phyloP scores from a whole-genome alignment of 2,113 vertebrate species.

The Odocoileus hemionus region DNA sequence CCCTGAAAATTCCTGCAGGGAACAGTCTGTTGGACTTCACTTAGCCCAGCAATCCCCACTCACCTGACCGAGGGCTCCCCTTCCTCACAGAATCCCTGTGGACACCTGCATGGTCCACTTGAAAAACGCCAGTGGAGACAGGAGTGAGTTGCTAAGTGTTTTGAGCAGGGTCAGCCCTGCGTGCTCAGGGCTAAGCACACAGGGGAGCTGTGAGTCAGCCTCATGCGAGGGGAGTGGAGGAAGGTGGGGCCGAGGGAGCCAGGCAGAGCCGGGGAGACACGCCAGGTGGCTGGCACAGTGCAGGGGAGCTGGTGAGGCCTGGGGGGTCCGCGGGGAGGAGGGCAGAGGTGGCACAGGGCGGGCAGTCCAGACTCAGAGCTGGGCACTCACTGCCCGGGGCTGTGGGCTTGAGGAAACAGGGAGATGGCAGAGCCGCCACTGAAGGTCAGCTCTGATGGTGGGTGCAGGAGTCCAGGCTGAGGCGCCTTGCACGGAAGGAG shows the following conservation, averaged over 20 bases:
- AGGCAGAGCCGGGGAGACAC: background rate
- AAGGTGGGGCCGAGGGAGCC: background rate
- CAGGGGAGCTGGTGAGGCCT: background rate
- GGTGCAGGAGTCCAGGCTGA: background rate
- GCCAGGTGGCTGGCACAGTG: background rate
- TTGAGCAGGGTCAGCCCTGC: background rate
- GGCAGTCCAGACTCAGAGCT: background rate
- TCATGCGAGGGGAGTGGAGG: background rate
- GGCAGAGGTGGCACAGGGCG: accelerated
- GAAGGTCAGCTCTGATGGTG: background rate
- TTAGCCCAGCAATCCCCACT: background rate
- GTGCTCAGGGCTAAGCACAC: background rate
- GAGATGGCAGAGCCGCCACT: background rate
- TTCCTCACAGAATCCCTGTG: background rate
- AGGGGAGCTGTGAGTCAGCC: background rate
- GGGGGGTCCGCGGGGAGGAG: background rate
- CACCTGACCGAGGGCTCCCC: background rate
- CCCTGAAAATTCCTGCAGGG: background rate
- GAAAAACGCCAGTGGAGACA: background rate
- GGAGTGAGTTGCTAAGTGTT: background rate
- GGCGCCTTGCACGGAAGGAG: accelerated
- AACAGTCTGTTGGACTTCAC: background rate
- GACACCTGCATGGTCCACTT: background rate
- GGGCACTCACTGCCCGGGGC: background rate
- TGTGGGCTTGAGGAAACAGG: background rate